Evolutionary conservation across 2,113 vertebrate species (phyloP).

Genomic region (Butorides virescens): DNA sequence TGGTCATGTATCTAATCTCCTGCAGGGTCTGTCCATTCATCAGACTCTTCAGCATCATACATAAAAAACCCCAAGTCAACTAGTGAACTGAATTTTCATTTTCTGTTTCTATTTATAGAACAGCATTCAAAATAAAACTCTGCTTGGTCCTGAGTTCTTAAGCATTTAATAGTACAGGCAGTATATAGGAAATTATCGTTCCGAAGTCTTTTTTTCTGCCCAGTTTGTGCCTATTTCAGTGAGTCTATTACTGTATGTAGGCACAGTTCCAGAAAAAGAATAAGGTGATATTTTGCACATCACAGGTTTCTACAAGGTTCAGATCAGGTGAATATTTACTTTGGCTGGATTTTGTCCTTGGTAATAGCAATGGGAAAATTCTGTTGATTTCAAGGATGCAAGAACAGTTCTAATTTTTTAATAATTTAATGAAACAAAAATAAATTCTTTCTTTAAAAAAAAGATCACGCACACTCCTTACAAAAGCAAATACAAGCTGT

Average conservation of each 20-base stretch:
- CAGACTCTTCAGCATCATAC: not conserved
- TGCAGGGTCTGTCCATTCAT: not conserved
- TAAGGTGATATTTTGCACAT: constrained; percentile 1
- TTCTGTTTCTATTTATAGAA: constrained; percentile 41
- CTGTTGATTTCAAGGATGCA: not conserved
- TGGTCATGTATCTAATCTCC: not conserved
- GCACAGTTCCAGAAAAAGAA: constrained; percentile 19
- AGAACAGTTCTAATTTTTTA: not conserved
- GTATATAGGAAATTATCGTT: constrained; percentile 29
- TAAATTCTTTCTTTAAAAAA: not conserved
- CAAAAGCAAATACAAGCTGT: not conserved
- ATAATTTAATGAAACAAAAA: not conserved
- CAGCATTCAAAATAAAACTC: constrained; percentile 36
- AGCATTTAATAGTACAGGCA: constrained; percentile 17
- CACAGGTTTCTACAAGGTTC: not conserved
- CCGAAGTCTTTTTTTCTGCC: constrained; percentile 38
- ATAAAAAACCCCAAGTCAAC: constrained; percentile 12
- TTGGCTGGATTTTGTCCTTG: not conserved
- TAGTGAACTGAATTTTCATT: constrained; percentile 42
- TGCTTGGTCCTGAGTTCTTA: constrained; percentile 41
- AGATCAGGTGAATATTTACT: not conserved
- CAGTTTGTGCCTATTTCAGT: constrained; percentile 21
- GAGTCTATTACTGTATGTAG: not conserved
- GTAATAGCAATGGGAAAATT: not conserved
- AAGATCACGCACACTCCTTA: not conserved